Conservation (phyloP, 2,113 vertebrate species). For the Antennarius striatus region DNA sequence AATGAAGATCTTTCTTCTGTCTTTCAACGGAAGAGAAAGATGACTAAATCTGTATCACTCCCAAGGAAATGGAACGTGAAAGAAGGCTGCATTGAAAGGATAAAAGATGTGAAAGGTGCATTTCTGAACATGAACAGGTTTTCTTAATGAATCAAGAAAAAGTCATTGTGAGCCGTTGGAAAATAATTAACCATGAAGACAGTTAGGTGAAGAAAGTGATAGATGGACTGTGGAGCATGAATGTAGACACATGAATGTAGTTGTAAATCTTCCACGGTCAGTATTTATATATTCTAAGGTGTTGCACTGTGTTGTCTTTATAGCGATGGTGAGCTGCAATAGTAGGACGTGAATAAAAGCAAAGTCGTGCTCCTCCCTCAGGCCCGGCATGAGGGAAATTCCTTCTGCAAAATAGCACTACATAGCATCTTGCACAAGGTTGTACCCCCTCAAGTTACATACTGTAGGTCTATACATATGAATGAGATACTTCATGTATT, state of each 20-base stretch:
- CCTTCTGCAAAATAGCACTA: constrained; percentile 74
- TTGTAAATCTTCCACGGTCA: constrained; percentile 52
- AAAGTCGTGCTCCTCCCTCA: constrained; percentile 54
- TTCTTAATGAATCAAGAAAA: constrained; percentile 12
- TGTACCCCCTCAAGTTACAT: constrained; percentile 66
- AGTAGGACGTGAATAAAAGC: constrained; percentile 71
- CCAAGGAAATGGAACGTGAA: constrained; percentile 16
- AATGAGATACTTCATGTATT: constrained; percentile 51
- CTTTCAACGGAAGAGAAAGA: neutral
- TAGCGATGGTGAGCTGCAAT: constrained; percentile 69
- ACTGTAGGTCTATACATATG: constrained; percentile 62
- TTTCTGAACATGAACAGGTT: constrained; percentile 12
- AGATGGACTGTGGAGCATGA: constrained; percentile 17
- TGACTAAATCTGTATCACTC: constrained; percentile 23
- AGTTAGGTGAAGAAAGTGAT: constrained; percentile 3
- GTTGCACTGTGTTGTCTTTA: constrained; percentile 61
- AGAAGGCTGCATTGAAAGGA: constrained; percentile 11
- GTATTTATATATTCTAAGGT: constrained; percentile 70
- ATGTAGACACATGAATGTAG: constrained; percentile 57
- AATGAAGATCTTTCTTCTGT: no score
- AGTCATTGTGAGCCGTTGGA: neutral
- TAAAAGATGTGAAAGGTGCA: constrained; percentile 6
- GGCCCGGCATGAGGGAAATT: constrained; percentile 64
- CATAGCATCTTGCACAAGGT: constrained; percentile 63
- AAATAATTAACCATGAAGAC: constrained; percentile 27